Conservation (phyloP, 2,113 vertebrate genomes). For the Tragelaphus scriptus region DNA sequence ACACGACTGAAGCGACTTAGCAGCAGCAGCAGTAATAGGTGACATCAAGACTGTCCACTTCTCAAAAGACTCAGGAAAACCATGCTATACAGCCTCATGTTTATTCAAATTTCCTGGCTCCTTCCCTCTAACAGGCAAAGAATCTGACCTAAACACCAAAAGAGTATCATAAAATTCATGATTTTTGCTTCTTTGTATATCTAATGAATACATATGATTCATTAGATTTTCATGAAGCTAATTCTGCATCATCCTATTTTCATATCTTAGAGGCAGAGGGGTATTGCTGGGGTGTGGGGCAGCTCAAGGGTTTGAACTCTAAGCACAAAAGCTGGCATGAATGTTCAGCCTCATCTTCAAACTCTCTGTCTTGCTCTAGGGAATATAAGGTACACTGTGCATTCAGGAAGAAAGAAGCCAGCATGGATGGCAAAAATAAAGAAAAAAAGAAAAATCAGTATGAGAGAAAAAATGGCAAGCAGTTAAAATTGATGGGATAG, state of each 20-base stretch:
- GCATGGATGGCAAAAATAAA: too few relatives aligned
- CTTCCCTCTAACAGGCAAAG: background rate
- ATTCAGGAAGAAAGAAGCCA: background rate
- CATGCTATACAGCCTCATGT: background rate
- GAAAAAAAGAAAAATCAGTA: background rate
- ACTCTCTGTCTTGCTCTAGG: background rate
- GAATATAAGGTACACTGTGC: rapidly evolving
- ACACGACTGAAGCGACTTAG: too few relatives aligned
- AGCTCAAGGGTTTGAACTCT: background rate
- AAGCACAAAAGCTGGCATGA: background rate
- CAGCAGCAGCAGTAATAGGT: background rate
- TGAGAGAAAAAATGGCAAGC: background rate
- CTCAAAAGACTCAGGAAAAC: background rate
- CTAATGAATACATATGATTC: background rate
- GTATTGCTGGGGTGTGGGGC: rapidly evolving
- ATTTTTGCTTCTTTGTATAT: background rate
- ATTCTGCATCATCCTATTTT: background rate
- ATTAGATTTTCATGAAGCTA: background rate
- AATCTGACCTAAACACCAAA: background rate
- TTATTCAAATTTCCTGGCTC: background rate
- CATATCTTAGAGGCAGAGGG: background rate
- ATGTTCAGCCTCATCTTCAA: background rate
- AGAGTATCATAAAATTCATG: background rate
- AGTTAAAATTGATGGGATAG: background rate
- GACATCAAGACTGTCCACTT: background rate